Evolutionary conservation across 2,888 invertebrate genomes (phyloP).

Genomic region (Polia nebulosa): DNA sequence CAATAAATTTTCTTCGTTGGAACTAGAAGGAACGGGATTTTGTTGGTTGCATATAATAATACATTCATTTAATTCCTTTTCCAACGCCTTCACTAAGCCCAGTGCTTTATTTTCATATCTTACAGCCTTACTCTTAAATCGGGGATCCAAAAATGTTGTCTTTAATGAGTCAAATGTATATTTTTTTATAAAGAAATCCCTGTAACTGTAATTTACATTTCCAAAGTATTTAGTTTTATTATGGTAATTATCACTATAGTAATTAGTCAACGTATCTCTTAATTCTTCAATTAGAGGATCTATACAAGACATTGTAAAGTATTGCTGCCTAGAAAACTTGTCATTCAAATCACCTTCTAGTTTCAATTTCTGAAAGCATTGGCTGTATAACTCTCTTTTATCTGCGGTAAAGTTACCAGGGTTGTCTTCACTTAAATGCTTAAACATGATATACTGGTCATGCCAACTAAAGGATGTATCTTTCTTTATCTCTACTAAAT

Average conservation of each 20-base stretch:
- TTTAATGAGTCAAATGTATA: too few species aligned
- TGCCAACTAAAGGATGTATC: background rate
- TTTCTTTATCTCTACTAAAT: too few species aligned
- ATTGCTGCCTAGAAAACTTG: background rate
- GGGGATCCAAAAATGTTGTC: constrained; percentile 17
- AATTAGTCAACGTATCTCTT: too few species aligned
- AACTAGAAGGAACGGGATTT: background rate
- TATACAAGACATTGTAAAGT: background rate
- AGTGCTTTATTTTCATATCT: background rate
- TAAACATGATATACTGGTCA: background rate
- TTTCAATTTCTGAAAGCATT: constrained; percentile 12
- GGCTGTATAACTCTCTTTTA: background rate
- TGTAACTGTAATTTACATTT: too few species aligned
- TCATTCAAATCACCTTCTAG: constrained; percentile 1
- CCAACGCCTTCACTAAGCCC: background rate
- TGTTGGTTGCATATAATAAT: background rate
- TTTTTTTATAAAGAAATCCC: too few species aligned
- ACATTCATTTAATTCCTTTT: background rate
- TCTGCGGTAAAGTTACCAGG: constrained; percentile 2
- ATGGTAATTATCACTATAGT: too few species aligned
- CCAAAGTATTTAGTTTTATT: background rate
- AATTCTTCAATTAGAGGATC: background rate
- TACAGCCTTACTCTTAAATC: background rate
- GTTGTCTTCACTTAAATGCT: background rate
- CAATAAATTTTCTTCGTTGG: background rate